Conservation (phyloP, 2,888 invertebrate genomes). For the Tetheella fluctuosa region DNA sequence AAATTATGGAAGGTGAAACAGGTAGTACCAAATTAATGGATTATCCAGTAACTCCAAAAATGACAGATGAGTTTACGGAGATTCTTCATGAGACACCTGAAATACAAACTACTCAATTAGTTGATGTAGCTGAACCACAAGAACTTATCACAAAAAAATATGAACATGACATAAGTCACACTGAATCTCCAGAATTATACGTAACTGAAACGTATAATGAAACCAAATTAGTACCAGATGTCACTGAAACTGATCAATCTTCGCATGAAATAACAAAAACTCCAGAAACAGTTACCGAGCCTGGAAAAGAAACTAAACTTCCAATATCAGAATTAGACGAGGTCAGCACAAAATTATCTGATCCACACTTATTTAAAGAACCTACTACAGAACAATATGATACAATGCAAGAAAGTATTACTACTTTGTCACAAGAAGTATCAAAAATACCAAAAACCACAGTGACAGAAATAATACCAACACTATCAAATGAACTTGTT, state of each 20-base stretch:
- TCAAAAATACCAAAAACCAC: background rate
- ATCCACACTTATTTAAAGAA: background rate
- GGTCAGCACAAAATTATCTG: background rate
- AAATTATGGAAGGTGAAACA: background rate
- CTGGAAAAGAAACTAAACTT: conserved; percentile 14
- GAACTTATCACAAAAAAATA: conserved; percentile 16
- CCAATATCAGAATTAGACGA: background rate
- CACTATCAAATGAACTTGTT: background rate
- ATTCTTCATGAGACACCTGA: background rate
- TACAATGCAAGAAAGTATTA: background rate
- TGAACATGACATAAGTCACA: conserved; percentile 10
- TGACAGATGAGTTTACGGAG: background rate
- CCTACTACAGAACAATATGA: background rate
- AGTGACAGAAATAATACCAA: background rate
- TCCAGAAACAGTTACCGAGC: conserved; percentile 23
- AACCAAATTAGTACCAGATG: conserved; percentile 9
- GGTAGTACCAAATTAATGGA: background rate
- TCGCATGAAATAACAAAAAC: conserved; percentile 14
- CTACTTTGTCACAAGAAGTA: background rate
- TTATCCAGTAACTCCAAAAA: background rate
- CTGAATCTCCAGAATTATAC: background rate
- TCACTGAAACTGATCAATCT: background rate
- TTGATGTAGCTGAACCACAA: conserved; percentile 1
- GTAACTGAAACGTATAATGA: background rate
- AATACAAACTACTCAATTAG: conserved; percentile 8